phyloP scores from a whole-genome alignment of 2,113 vertebrate species.

The Tiliqua scincoides region DNA sequence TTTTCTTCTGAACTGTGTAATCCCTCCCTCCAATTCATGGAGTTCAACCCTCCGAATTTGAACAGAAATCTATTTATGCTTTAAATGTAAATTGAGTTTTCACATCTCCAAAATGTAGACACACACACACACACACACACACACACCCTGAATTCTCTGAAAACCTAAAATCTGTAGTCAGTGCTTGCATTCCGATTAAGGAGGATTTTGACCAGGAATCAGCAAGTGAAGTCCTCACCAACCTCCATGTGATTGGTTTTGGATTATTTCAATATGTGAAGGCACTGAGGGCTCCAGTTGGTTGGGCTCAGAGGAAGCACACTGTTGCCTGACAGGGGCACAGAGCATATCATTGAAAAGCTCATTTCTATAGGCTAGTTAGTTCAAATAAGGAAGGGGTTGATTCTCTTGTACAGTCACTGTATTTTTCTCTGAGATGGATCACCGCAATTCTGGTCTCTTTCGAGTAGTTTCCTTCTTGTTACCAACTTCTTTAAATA shows the following conservation, averaged over 20 bases:
- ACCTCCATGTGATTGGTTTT: background rate
- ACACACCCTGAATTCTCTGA: background rate
- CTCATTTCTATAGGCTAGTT: background rate
- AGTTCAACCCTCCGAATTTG: too few relatives aligned
- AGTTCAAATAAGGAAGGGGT: background rate
- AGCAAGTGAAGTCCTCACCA: background rate
- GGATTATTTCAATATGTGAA: background rate
- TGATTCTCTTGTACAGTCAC: background rate
- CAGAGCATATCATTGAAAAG: too few relatives aligned
- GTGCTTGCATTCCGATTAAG: background rate
- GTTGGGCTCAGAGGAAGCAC: background rate
- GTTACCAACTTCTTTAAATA: accelerated
- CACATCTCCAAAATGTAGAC: too few relatives aligned
- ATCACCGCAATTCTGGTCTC: background rate
- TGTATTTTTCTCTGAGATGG: background rate
- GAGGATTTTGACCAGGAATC: background rate
- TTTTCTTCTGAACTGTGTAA: too few relatives aligned
- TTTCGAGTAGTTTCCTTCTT: background rate
- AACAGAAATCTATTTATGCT: too few relatives aligned
- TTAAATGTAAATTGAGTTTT: too few relatives aligned
- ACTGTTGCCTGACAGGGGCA: too few relatives aligned
- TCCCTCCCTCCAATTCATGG: too few relatives aligned
- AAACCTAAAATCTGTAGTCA: background rate
- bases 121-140: too few relatives aligned
- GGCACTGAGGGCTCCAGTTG: background rate